Percentiles rank a stretch among this genome's conserved stretches.
These are phyloP conservation scores for Armadillidium nasatum DNA, from an alignment of 1,140 invertebrate species.

Conservation along the genomic window DNA sequence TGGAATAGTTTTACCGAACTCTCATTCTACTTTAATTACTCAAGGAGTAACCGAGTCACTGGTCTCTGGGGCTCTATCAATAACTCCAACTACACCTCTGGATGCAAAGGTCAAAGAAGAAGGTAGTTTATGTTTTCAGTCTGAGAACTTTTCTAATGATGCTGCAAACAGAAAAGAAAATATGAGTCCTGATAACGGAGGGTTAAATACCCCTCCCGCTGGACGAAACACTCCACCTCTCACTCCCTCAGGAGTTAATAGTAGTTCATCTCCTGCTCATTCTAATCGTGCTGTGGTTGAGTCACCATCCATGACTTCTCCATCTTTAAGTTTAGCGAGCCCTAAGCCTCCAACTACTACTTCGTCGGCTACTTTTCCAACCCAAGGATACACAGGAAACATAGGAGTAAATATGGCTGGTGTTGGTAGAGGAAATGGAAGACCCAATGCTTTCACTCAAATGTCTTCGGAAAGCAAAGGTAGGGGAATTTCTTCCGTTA, in stretches of 20 bases:
- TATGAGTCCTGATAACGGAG: constrained; percentile 2
- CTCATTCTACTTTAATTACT: background rate
- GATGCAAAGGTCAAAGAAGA: constrained; percentile 23
- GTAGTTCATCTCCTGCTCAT: background rate
- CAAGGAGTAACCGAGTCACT: background rate
- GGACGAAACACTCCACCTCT: background rate
- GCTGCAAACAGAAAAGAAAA: background rate
- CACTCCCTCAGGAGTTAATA: background rate
- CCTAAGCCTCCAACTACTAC: background rate
- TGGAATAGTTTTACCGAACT: constrained; percentile 29
- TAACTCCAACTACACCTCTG: constrained; percentile 26
- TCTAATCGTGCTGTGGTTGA: background rate
- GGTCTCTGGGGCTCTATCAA: constrained; percentile 28
- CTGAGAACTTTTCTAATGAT: background rate
- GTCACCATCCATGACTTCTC: background rate
- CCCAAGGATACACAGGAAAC: background rate
- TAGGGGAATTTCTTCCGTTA: constrained; percentile 23
- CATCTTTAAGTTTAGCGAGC: background rate
- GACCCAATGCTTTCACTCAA: background rate
- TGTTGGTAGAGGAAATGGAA: constrained; percentile 34
- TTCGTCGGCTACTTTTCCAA: background rate
- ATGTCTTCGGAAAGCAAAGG: constrained; percentile 27
- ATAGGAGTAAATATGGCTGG: background rate
- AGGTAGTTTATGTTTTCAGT: background rate
- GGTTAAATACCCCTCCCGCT: background rate